Evolutionary conservation across 1,140 invertebrate species (phyloP).

Genomic region (Nephila pilipes): DNA sequence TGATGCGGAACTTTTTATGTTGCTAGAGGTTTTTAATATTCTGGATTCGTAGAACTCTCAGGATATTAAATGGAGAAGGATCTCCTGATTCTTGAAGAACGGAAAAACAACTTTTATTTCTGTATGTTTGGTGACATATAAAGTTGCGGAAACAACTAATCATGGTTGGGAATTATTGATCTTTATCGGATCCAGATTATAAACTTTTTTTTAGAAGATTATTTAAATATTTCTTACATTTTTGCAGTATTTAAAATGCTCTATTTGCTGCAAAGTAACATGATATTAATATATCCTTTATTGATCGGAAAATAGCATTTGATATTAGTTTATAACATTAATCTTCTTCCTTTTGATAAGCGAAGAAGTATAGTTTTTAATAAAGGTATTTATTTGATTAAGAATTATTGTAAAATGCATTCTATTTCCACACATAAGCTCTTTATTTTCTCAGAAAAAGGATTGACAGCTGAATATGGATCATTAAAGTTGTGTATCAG

Average conservation of each 20-base stretch:
- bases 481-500: too few species aligned
- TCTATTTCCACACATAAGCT: neutral
- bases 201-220: neutral
- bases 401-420: neutral
- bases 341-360: neutral
- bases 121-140: neutral
- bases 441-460: neutral
- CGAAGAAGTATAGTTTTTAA: neutral
- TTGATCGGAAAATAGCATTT: neutral
- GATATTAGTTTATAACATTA: neutral
- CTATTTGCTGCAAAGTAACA: neutral
- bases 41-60: neutral
- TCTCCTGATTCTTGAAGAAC: neutral
- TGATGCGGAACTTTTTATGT: neutral
- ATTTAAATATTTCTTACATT: constrained; percentile 22
- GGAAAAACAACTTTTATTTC: neutral
- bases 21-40: constrained; percentile 4
- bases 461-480: too few species aligned
- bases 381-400: neutral
- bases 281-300: neutral
- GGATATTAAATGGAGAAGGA: neutral
- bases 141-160: neutral
- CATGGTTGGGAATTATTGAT: neutral
- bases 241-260: neutral
- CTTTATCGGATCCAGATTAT: neutral